Evolutionary conservation across 2,113 vertebrate genomes (phyloP).

Genomic region (Stigmatopora nigra): DNA sequence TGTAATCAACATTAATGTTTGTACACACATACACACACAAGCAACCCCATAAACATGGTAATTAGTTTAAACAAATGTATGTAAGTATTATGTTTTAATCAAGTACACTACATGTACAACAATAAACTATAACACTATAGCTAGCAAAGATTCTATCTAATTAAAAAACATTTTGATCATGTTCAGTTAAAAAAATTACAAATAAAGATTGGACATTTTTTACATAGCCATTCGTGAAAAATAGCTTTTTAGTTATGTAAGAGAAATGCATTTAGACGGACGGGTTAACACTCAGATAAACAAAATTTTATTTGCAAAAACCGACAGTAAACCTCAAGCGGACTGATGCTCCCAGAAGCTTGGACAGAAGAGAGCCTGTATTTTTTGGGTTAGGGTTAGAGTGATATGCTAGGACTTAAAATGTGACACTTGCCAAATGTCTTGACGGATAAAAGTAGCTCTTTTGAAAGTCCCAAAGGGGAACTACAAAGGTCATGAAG

Average conservation of each 20-base stretch:
- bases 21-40: slow-evolving; percentile 16
- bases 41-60: slow-evolving; percentile 43
- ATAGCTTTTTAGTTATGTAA: slow-evolving; percentile 14
- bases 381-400: slow-evolving; percentile 9
- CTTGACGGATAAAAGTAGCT: slow-evolving; percentile 52
- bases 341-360: slow-evolving; percentile 35
- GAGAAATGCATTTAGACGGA: not conserved
- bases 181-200: slow-evolving; percentile 10
- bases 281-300: slow-evolving; percentile 16
- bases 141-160: slow-evolving; percentile 32
- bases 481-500: slow-evolving; percentile 26
- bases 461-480: slow-evolving; percentile 42
- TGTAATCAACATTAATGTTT: too few species aligned
- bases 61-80: slow-evolving; percentile 18
- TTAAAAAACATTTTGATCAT: slow-evolving; percentile 27
- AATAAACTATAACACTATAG: slow-evolving; percentile 28
- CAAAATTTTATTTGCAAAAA: slow-evolving; percentile 10
- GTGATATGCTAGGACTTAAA: slow-evolving; percentile 38
- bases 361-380: slow-evolving; percentile 32
- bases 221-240: slow-evolving; percentile 38
- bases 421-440: slow-evolving; percentile 45
- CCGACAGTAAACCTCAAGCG: slow-evolving; percentile 23
- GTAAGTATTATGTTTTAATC: slow-evolving; percentile 29
- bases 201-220: slow-evolving; percentile 25
- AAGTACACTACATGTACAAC: slow-evolving; percentile 27